Conservation (phyloP, 2,113 vertebrate genomes). For the Muntiacus muntjak region DNA sequence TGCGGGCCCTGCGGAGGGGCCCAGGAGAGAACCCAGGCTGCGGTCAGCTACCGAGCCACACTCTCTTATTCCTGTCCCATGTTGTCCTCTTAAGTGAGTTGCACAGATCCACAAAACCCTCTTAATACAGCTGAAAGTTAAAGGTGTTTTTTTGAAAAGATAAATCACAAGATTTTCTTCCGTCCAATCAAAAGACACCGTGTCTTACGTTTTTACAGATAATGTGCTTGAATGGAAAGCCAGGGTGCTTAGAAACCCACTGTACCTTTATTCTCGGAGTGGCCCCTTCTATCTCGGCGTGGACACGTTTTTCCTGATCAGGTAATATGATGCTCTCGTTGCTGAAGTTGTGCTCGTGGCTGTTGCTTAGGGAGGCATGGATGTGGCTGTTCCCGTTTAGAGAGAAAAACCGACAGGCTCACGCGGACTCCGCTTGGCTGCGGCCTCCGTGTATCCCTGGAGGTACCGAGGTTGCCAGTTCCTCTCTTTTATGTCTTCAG, state of each 20-base stretch:
- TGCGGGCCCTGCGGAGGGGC: neutral
- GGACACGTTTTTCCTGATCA: conserved; percentile 88
- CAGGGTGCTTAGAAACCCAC: conserved; percentile 79
- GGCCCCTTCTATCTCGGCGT: conserved; percentile 89
- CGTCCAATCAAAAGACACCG: neutral
- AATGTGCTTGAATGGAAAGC: conserved; percentile 84
- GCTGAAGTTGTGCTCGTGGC: neutral
- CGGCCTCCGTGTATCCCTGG: neutral
- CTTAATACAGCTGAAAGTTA: neutral
- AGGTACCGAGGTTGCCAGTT: fast-evolving
- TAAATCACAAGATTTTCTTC: neutral
- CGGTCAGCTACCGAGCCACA: fast-evolving
- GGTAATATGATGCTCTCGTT: conserved; percentile 74
- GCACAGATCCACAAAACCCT: neutral
- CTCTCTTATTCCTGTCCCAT: neutral
- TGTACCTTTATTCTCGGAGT: conserved; percentile 81
- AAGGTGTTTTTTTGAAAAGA: neutral
- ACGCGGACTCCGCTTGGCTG: fast-evolving
- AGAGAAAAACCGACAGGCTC: neutral
- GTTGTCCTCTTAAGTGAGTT: neutral
- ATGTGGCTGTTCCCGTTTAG: neutral
- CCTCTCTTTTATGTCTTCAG: neutral
- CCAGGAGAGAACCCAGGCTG: neutral
- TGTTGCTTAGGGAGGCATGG: too few species aligned
- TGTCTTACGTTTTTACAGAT: conserved; percentile 75